Conservation (phyloP, 2,797 vertebrate genomes). For the Gallirallus australis region DNA sequence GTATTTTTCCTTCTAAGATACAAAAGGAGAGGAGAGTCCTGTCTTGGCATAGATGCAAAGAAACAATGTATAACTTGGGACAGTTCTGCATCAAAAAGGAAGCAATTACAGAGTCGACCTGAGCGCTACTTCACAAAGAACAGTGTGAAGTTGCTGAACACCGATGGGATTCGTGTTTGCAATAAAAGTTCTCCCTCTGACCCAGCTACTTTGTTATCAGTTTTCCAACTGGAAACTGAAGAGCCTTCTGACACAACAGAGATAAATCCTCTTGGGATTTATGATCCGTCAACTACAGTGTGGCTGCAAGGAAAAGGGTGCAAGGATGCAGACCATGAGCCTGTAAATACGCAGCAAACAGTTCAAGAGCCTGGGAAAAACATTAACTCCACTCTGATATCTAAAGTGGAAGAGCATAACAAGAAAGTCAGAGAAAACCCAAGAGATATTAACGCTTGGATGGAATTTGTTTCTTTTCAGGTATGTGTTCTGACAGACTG, state of each 20-base stretch:
- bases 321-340: constrained; percentile 47
- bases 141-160: constrained; percentile 79
- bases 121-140: constrained; percentile 88
- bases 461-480: constrained; percentile 93
- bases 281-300: constrained; percentile 87
- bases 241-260: constrained; percentile 41
- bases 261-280: constrained; percentile 91
- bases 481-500: constrained; percentile 63
- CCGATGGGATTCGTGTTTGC: constrained; percentile 63
- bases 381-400: constrained; percentile 43
- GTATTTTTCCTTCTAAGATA: constrained; percentile 81
- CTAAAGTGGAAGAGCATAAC: constrained; percentile 92
- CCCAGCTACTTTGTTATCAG: constrained; percentile 79
- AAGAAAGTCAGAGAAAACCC: constrained; percentile 90
- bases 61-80: constrained; percentile 87
- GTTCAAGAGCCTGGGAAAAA: constrained; percentile 46
- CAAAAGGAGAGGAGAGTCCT: constrained; percentile 88
- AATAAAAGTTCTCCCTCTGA: neutral
- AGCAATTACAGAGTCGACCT: constrained; percentile 58
- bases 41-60: constrained; percentile 86
- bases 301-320: constrained; percentile 92
- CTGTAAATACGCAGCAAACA: neutral
- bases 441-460: constrained; percentile 86
- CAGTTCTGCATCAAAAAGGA: constrained; percentile 76
- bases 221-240: constrained; percentile 67